Percentiles rank a stretch among this genome's conserved stretches.
These are phyloP conservation scores for Propithecus deckenii DNA, from an alignment of 2,797 vertebrate species.

Conservation along the genomic window DNA sequence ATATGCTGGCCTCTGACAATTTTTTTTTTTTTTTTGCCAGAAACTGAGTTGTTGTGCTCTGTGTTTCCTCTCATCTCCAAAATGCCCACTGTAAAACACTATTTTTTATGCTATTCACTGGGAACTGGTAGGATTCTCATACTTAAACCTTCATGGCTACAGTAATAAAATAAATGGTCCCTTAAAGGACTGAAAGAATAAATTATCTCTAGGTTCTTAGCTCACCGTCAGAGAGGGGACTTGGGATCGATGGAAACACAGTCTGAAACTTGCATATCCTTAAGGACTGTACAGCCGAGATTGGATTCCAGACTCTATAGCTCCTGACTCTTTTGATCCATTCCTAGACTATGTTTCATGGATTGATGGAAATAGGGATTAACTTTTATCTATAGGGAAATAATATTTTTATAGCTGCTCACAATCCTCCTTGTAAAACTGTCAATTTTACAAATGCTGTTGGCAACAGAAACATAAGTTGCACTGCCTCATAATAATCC, in stretches of 20 bases:
- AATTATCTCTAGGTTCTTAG: not conserved
- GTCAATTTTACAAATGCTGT: conserved; percentile 35
- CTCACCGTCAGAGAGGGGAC: not conserved
- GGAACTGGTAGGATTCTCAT: not conserved
- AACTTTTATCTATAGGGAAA: conserved; percentile 45
- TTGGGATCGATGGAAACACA: not conserved
- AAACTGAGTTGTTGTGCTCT: not conserved
- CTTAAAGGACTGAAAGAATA: not conserved
- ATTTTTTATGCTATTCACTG: not conserved
- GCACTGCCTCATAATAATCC: not conserved
- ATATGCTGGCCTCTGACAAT: not conserved
- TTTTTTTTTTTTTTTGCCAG: not conserved
- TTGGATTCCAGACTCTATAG: not conserved
- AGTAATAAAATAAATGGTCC: not conserved
- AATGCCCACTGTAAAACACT: not conserved
- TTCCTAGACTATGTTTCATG: not conserved
- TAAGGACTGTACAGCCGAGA: not conserved
- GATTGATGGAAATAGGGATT: not conserved
- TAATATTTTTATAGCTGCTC: conserved; percentile 55
- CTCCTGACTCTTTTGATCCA: not conserved
- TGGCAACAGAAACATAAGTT: conserved; percentile 21
- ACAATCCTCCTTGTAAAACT: conserved; percentile 35
- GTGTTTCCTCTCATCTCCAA: not conserved
- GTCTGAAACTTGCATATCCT: not conserved
- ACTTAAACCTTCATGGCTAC: not conserved